Evolutionary conservation across 2,888 invertebrate genomes (phyloP).

Genomic region (Geotrupes spiniger): DNA sequence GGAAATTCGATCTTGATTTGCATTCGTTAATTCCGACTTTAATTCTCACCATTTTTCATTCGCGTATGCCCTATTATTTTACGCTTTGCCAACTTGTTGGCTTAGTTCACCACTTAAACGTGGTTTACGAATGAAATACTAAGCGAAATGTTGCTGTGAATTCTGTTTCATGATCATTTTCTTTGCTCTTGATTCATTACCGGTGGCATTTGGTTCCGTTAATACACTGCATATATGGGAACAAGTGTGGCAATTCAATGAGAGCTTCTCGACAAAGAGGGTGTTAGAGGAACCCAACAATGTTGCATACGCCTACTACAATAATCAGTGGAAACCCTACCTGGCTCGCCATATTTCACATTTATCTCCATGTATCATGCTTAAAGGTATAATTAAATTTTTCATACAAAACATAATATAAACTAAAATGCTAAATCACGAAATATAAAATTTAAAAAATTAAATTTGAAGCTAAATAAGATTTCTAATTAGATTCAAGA

Average conservation of each 20-base stretch:
- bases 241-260: slow-evolving; percentile 11
- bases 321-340: too few species aligned
- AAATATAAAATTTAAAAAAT: too few species aligned
- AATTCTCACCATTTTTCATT: slow-evolving; percentile 1
- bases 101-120: slow-evolving; percentile 1
- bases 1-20: slow-evolving; percentile 1
- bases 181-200: neutral
- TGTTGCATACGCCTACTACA: slow-evolving; percentile 5
- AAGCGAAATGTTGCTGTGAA: neutral
- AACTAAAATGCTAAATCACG: too few species aligned
- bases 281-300: neutral
- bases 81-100: slow-evolving; percentile 2
- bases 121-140: neutral
- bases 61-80: slow-evolving; percentile 2
- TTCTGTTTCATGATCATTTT: neutral
- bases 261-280: slow-evolving; percentile 10
- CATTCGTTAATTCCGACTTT: slow-evolving; percentile 1
- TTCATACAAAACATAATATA: too few species aligned
- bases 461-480: too few species aligned
- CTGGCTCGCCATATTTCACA: too few species aligned
- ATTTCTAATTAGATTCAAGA: too few species aligned
- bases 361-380: too few species aligned
- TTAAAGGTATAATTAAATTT: too few species aligned
- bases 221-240: slow-evolving; percentile 6
- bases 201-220: slow-evolving; percentile 2